These are phyloP conservation scores for Leptopilina clavipes DNA, from an alignment of 1,140 invertebrate species.

Conservation along the genomic window DNA sequence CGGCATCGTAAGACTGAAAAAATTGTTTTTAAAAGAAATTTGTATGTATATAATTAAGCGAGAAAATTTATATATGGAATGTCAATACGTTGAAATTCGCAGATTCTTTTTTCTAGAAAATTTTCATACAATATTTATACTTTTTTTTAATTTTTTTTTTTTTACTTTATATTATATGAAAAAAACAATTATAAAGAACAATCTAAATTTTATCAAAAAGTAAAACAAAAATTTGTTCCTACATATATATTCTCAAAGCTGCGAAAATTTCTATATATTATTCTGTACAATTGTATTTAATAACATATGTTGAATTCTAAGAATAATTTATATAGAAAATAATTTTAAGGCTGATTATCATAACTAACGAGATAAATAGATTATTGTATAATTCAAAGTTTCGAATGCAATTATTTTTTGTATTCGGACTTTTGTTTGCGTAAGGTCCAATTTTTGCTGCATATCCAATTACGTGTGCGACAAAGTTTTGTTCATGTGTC, in stretches of 20 bases:
- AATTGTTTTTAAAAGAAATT: slow-evolving; percentile 61
- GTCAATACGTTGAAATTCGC: background rate
- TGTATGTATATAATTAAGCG: slow-evolving; percentile 65
- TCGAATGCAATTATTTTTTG: slow-evolving; percentile 46
- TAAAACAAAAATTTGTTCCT: no score
- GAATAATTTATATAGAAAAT: background rate
- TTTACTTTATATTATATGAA: no score
- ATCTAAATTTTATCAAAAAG: no score
- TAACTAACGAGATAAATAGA: background rate
- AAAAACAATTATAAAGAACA: no score
- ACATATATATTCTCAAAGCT: slow-evolving; percentile 34
- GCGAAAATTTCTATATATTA: slow-evolving; percentile 17
- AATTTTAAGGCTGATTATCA: background rate
- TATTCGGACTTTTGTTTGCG: slow-evolving; percentile 44
- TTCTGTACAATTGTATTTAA: background rate
- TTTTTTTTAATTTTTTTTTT: slow-evolving; percentile 43
- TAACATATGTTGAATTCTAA: background rate
- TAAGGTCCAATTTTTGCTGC: slow-evolving; percentile 81
- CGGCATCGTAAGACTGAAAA: slow-evolving; percentile 69
- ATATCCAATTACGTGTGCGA: slow-evolving; percentile 90
- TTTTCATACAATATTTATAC: slow-evolving; percentile 31
- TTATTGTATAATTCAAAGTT: slow-evolving; percentile 31
- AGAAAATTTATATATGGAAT: slow-evolving; percentile 35
- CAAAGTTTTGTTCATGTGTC: slow-evolving; percentile 93
- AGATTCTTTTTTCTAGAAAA: background rate